Evolutionary conservation across 1,140 invertebrate species (phyloP), one percentile per base, ranked within the genome.

Genomic region (Sesamia nonagrioides): DNA sequence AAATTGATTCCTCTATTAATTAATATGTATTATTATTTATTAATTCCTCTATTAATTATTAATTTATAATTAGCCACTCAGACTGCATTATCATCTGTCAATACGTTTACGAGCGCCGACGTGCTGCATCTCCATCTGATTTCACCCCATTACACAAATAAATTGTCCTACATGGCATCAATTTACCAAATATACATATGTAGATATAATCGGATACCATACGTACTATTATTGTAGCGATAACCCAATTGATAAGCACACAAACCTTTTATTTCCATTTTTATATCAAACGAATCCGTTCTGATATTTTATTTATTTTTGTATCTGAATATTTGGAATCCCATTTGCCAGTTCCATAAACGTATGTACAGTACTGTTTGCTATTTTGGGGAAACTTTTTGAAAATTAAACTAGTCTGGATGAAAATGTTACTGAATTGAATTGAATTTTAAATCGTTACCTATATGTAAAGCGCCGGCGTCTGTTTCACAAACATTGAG

Each of bases 261-360:
- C 48, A 71, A 37, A 71, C 17, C 37, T 71, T 71, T 54, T 52
- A 13, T 17, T 4, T 9, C 40, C 35, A 50, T 68, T 71, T 71
- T 71, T 52, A 71, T 71, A 15, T 54, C 48, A 8, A 71, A 54
- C 68, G 37, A 71, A 71, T 71, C 48, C 68, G 37, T 54, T 71
- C 45, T 45, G 45, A 71, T 71, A 71, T 71, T 71, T 71, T 54
- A 71, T 54, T 52, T 35, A 50, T 71, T 71, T 71, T 68, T 68
- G 63, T 71, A 54, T 71, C 48, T 8, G 66, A 69, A 69, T 69
- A 69, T 69, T 69, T 71, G 2, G 7, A 17, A 52, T 66, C 8
- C 40, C 40, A 17, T 45, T 45, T 66, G 45, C 21, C 27, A 33
- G 37, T 11, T 66, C 2, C 2, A n/a, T 71, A 35, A 27, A 52